A percentile compares a stretch with the other conserved stretches of the same genome.
These are phyloP conservation scores for Pammene aurita DNA, from an alignment of 2,888 invertebrate species.

Conservation along the genomic window DNA sequence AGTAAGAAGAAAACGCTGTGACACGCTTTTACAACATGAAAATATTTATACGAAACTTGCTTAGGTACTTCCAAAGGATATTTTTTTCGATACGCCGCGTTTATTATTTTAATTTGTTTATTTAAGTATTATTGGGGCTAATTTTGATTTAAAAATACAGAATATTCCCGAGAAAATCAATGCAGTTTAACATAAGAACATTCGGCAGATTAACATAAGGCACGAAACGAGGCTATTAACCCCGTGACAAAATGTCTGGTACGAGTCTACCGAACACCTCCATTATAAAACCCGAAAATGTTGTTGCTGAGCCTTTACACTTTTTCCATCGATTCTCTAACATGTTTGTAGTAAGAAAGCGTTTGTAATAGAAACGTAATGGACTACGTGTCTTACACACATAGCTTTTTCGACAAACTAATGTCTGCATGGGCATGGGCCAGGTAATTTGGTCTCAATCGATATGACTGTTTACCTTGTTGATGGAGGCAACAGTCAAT, in stretches of 20 bases:
- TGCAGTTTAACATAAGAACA: too few species aligned
- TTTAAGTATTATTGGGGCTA: too few species aligned
- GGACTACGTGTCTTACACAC: constrained; percentile 46
- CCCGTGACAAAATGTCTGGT: constrained; percentile 61
- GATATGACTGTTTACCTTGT: constrained; percentile 57
- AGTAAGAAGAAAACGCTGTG: constrained; percentile 11
- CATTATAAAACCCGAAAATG: constrained; percentile 48
- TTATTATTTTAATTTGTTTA: too few species aligned
- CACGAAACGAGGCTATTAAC: constrained; percentile 66
- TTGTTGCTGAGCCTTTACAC: constrained; percentile 45
- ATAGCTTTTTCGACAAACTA: constrained; percentile 44
- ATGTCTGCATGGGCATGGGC: constrained; percentile 49
- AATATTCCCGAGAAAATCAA: neutral
- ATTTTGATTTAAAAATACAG: too few species aligned
- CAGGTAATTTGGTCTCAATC: constrained; percentile 56
- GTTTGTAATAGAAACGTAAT: constrained; percentile 53
- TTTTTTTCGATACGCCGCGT: too few species aligned
- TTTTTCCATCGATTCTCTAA: constrained; percentile 57
- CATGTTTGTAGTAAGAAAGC: constrained; percentile 44
- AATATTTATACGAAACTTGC: constrained; percentile 1
- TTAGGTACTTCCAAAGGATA: neutral
- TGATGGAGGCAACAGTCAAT: constrained; percentile 45
- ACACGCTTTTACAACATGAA: constrained; percentile 21
- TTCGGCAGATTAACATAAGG: constrained; percentile 37
- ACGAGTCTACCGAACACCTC: constrained; percentile 64